Conservation (phyloP, 2,113 vertebrate genomes). For the Perca fluviatilis region DNA sequence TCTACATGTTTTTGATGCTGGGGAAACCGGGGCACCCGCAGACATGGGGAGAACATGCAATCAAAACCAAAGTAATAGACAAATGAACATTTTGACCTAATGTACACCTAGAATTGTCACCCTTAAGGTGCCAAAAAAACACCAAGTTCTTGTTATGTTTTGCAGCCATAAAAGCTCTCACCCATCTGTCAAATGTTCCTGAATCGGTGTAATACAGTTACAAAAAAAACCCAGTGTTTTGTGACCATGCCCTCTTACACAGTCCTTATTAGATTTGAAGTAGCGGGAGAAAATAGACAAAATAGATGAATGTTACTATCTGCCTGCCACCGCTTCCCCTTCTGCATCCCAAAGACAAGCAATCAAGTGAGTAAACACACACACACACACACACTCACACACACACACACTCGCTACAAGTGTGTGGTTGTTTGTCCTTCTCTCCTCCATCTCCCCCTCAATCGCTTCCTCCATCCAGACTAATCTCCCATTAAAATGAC, state of each 20-base stretch:
- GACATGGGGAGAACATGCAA: too few species aligned
- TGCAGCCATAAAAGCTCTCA: neutral
- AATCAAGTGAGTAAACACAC: constrained; percentile 67
- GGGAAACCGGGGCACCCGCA: too few species aligned
- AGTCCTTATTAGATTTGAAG: constrained; percentile 34
- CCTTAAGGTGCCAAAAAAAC: too few species aligned
- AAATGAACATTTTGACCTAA: too few species aligned
- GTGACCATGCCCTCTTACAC: constrained; percentile 1
- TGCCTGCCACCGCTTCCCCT: neutral
- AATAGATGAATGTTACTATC: constrained; percentile 28
- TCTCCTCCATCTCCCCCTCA: constrained; percentile 30
- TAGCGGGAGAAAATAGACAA: neutral
- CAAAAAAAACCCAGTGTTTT: neutral
- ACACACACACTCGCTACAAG: constrained; percentile 37
- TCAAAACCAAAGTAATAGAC: too few species aligned
- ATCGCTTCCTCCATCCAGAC: constrained; percentile 42
- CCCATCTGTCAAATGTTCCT: neutral
- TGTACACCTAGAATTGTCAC: neutral
- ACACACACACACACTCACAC: constrained; percentile 1
- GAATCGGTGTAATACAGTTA: neutral
- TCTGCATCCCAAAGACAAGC: constrained; percentile 55
- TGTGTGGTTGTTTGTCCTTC: constrained; percentile 63
- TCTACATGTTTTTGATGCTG: too few species aligned
- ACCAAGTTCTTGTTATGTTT: too few species aligned
- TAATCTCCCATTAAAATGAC: constrained; percentile 73